Conservation (phyloP, 2,888 invertebrate species). For the Aromia moschata region DNA sequence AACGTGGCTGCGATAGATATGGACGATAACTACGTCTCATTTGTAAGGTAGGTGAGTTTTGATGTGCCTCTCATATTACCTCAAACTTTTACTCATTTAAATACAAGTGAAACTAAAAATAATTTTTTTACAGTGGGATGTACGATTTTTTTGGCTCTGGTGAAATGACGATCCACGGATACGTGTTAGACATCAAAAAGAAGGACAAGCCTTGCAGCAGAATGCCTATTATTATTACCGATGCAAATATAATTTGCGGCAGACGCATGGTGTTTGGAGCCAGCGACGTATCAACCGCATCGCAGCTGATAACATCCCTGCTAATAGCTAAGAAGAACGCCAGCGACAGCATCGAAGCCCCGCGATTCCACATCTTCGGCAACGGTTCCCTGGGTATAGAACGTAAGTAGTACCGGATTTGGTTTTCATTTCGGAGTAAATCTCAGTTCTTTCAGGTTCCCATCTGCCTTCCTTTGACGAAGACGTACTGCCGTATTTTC, state of each 20-base stretch:
- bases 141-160: constrained; percentile 66
- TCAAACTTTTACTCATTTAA: no score
- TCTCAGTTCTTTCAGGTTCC: constrained; percentile 54
- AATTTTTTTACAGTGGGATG: constrained; percentile 67
- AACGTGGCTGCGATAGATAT: constrained; percentile 74
- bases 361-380: constrained; percentile 61
- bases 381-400: constrained; percentile 60
- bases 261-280: constrained; percentile 66
- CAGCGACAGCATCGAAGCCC: constrained; percentile 64
- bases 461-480: constrained; percentile 56
- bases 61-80: neutral
- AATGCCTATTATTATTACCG: constrained; percentile 60
- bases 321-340: constrained; percentile 63
- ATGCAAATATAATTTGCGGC: constrained; percentile 63
- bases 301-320: constrained; percentile 65
- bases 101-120: no score
- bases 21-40: constrained; percentile 73
- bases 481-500: constrained; percentile 53
- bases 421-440: neutral
- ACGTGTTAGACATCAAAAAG: constrained; percentile 63
- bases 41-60: constrained; percentile 69
- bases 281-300: constrained; percentile 64
- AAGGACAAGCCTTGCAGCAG: constrained; percentile 51
- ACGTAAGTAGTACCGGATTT: constrained; percentile 47
- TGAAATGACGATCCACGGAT: constrained; percentile 65